Evolutionary conservation across 2,888 invertebrate species (phyloP), one percentile per base, ranked within the genome.

Genomic region (Plagiodera versicolora): DNA sequence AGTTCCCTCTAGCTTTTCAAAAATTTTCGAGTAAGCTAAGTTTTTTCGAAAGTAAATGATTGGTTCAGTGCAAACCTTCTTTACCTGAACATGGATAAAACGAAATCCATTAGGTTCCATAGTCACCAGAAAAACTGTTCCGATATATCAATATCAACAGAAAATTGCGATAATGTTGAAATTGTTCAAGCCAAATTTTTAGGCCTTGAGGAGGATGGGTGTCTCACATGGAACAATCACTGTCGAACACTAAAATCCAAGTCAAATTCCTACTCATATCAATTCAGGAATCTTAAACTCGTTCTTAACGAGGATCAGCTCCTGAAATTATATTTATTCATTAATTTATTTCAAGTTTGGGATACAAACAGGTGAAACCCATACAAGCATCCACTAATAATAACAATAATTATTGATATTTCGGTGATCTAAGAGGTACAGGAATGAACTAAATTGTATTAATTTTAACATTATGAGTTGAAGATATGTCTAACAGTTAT

Each of bases 261-360:
- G 11, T 19, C 20, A 11, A 48, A 48, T 20, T 48, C 20, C 19
- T 48, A 48, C 48, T 19, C 48, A 48, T 48, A n/a, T n/a, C n/a
- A n/a, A n/a, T n/a, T n/a, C 28, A 11, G 49, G 28, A 49, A 49
- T 49, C 49, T 49, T 2, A 49, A 49, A 49, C n/a, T 28, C 10
- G 28, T 49, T 8, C 49, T 24, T n/a, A 28, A 49, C 49, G 49
- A 49, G 10, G 24, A 49, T n/a, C 49, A 49, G 28, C 28, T 49
- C 49, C 49, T 49, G 28, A 49, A 24, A 49, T 49, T 49, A 19
- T 48, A 48, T n/a, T n/a, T n/a, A n/a, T n/a, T n/a, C n/a, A n/a
- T n/a, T n/a, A n/a, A n/a, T n/a, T n/a, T n/a, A n/a, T n/a, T n/a
- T n/a, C n/a, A n/a, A n/a, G n/a, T n/a, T n/a, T n/a, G n/a, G n/a